These are phyloP conservation scores for Elysia crispata DNA, from an alignment of 2,888 invertebrate species.

Conservation along the genomic window DNA sequence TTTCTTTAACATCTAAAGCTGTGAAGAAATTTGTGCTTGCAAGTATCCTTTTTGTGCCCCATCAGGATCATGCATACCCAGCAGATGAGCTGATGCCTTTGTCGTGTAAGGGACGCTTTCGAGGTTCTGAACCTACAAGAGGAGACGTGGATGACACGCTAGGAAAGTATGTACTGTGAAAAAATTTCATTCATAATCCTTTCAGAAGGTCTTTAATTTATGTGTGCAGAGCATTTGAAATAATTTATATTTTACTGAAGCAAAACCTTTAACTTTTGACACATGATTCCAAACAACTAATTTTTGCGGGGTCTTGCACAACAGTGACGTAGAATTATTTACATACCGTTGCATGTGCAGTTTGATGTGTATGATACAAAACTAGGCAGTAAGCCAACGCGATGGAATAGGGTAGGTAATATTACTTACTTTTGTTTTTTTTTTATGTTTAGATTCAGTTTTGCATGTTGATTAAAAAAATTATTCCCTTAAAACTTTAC, in stretches of 20 bases:
- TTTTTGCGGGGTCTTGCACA: too few relatives aligned
- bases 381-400: too few relatives aligned
- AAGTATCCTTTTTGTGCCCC: background rate
- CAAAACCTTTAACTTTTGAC: too few relatives aligned
- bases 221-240: too few relatives aligned
- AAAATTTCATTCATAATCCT: background rate
- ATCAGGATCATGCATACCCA: conserved; percentile 91
- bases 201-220: background rate
- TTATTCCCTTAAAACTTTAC: conserved; percentile 33
- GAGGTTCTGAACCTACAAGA: conserved; percentile 92
- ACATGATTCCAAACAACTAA: too few relatives aligned
- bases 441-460: background rate
- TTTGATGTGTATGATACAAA: too few relatives aligned
- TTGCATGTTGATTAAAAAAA: background rate
- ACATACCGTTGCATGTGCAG: too few relatives aligned
- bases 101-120: conserved; percentile 93
- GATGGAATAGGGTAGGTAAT: too few relatives aligned
- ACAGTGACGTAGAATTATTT: too few relatives aligned
- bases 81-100: conserved; percentile 99
- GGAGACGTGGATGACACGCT: conserved; percentile 98
- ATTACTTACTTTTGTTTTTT: background rate
- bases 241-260: too few relatives aligned
- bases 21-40: background rate
- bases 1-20: background rate
- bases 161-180: conserved; percentile 90